A percentile compares a stretch with the other conserved stretches of the same genome.
Evolutionary conservation across 1,140 invertebrate species (phyloP).

Genomic region (Gryllus bimaculatus): DNA sequence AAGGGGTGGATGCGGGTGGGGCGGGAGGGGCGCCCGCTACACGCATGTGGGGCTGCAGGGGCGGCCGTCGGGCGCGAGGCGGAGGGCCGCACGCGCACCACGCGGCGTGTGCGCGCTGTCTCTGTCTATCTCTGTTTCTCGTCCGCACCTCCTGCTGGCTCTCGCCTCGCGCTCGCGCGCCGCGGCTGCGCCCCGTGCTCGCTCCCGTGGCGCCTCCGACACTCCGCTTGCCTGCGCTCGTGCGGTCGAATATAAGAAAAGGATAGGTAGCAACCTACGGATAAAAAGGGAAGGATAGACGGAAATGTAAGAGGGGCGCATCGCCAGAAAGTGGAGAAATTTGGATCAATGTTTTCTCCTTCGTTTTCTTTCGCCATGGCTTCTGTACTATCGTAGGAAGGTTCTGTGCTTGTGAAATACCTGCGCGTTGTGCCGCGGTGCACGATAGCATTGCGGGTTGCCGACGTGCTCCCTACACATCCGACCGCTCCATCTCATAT

Average conservation of each 20-base stretch:
- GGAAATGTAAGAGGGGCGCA: not conserved
- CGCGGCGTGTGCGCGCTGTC: not conserved
- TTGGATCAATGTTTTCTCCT: not conserved
- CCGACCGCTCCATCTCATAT: no score
- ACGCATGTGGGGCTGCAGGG: not conserved
- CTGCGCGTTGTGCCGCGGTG: no score
- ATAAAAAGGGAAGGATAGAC: not conserved
- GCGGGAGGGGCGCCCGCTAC: not conserved
- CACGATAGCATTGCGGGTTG: no score
- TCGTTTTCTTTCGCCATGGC: not conserved
- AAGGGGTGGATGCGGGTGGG: no score
- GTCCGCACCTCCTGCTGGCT: not conserved
- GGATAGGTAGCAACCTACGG: not conserved
- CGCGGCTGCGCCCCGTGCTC: no score
- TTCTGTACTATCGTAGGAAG: not conserved
- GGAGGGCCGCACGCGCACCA: not conserved
- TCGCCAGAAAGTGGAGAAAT: not conserved
- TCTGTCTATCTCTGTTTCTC: not conserved
- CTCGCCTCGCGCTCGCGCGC: no score
- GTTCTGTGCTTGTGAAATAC: not conserved
- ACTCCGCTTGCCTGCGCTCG: not conserved
- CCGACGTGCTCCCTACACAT: no score
- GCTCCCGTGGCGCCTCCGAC: not conserved
- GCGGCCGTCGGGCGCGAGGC: no score
- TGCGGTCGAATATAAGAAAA: not conserved